phyloP scores from a whole-genome alignment of 2,113 vertebrate genomes.

The Pluvianellus socialis region DNA sequence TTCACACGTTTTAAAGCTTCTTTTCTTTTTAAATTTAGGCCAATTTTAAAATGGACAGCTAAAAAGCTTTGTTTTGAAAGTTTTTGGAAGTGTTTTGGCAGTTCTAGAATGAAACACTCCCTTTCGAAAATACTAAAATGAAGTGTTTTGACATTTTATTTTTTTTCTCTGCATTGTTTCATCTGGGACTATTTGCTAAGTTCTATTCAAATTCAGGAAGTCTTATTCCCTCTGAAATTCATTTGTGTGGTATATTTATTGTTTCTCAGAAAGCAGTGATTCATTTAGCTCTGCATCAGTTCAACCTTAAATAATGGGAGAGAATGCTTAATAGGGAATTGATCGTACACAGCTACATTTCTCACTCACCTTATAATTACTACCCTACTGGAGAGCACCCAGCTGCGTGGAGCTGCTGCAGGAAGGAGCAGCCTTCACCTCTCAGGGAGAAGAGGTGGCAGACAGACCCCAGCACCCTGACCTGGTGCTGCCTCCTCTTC shows the following conservation, averaged over 20 bases:
- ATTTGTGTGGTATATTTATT: slow-evolving; percentile 4
- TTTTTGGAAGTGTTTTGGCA: slow-evolving; percentile 40
- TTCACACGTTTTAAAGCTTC: not conserved
- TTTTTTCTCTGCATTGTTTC: slow-evolving; percentile 19
- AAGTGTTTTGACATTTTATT: not conserved
- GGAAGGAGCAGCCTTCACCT: not conserved
- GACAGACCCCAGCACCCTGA: not conserved
- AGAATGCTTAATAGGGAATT: not conserved
- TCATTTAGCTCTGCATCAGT: not conserved
- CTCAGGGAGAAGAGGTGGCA: not conserved
- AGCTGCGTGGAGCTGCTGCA: not conserved
- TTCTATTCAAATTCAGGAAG: slow-evolving; percentile 32
- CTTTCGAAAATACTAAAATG: slow-evolving; percentile 9
- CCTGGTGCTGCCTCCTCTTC: not conserved
- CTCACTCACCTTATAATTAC: not conserved
- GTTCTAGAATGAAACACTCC: not conserved
- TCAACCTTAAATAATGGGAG: slow-evolving; percentile 5
- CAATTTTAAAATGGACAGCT: slow-evolving; percentile 9
- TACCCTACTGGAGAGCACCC: not conserved
- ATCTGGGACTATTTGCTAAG: slow-evolving; percentile 21
- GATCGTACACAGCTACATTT: not conserved
- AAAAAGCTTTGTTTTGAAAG: slow-evolving; percentile 32
- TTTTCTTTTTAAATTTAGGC: not conserved
- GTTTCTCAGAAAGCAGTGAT: slow-evolving; percentile 16
- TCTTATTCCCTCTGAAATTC: slow-evolving; percentile 6